A percentile compares a stretch with the other conserved stretches of the same genome.
Conservation (phyloP, 2,888 invertebrate genomes). For the Andrena haemorrhoa region DNA sequence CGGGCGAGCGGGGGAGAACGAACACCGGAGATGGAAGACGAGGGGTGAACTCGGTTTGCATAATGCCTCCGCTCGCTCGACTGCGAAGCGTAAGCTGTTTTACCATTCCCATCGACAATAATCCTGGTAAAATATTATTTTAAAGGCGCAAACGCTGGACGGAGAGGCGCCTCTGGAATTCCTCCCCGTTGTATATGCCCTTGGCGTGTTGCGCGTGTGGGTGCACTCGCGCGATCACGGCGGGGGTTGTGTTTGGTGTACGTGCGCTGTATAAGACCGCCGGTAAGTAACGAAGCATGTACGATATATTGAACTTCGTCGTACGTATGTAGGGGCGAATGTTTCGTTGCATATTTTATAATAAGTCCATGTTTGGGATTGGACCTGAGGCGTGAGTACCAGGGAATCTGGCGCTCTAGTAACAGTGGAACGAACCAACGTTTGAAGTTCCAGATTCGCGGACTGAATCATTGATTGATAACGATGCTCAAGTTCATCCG, state of each 20-base stretch:
- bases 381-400: background rate
- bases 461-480: background rate
- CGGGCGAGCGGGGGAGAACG: constrained; percentile 37
- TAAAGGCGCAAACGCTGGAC: constrained; percentile 67
- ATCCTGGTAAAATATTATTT: constrained; percentile 82
- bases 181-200: constrained; percentile 1
- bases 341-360: constrained; percentile 22
- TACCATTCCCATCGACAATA: constrained; percentile 79
- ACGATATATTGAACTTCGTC: constrained; percentile 33
- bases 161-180: constrained; percentile 18
- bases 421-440: background rate
- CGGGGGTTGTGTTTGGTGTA: background rate
- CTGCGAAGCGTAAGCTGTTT: constrained; percentile 79
- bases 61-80: constrained; percentile 77
- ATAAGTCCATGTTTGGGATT: background rate
- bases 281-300: constrained; percentile 54
- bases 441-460: background rate
- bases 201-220: background rate
- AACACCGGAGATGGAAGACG: constrained; percentile 61
- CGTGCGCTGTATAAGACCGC: constrained; percentile 33
- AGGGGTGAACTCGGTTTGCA: constrained; percentile 78
- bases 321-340: constrained; percentile 15
- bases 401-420: background rate
- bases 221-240: constrained; percentile 4
- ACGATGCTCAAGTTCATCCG: background rate